Evolutionary conservation across 2,113 vertebrate species (phyloP).

Genomic region (Mus musculus): DNA sequence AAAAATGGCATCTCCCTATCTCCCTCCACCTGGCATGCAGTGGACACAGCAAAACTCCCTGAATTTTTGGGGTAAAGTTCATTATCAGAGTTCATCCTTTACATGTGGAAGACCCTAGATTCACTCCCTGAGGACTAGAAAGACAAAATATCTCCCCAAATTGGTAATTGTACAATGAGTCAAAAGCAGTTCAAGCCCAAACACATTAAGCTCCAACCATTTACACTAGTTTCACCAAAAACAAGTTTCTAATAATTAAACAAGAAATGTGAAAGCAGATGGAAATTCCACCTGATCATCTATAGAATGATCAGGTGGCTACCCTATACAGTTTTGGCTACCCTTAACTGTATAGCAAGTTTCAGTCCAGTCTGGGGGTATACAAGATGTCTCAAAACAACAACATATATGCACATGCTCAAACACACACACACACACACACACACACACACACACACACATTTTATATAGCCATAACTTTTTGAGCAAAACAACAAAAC

Average conservation of each 20-base stretch:
- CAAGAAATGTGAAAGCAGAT: background rate
- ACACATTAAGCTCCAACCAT: too few species aligned
- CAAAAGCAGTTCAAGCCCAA: background rate
- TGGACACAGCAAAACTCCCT: background rate
- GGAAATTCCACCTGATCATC: background rate
- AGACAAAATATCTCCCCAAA: background rate
- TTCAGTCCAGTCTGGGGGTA: background rate
- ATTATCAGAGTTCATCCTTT: background rate
- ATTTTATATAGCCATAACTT: background rate
- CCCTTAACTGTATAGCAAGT: background rate
- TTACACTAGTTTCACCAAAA: background rate
- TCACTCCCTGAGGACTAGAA: background rate
- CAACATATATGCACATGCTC: background rate
- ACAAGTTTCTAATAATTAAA: background rate
- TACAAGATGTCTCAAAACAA: background rate
- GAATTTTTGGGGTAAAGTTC: background rate
- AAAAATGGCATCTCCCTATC: background rate
- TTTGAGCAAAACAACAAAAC: background rate
- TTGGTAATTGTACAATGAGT: background rate
- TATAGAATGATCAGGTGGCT: background rate
- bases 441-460: too few species aligned
- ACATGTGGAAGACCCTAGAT: background rate
- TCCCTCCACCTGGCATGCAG: background rate
- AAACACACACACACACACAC: background rate
- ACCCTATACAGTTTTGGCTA: too few species aligned